These are phyloP conservation scores for Coregonus sp. DNA, from an alignment of 2,797 vertebrate genomes.

Conservation along the genomic window DNA sequence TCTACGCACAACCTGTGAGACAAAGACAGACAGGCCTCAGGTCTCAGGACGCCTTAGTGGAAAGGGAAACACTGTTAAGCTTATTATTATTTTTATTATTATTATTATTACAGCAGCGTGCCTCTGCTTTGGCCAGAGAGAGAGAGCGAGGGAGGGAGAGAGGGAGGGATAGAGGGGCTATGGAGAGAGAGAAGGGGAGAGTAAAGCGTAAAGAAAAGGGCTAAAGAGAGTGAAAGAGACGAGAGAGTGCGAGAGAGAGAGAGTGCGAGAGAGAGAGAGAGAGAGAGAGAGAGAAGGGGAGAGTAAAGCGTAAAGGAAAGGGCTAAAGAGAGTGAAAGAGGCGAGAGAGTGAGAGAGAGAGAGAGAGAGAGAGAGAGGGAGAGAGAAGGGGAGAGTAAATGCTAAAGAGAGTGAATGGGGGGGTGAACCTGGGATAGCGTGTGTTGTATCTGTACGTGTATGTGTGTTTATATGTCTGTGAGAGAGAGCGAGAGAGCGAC, in stretches of 20 bases:
- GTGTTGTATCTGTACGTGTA: conserved; percentile 31
- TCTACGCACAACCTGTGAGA: too few species aligned
- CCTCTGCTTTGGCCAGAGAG: conserved; percentile 8
- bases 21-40: too few species aligned
- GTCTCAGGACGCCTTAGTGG: too few species aligned
- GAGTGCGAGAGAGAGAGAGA: background rate
- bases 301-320: too few species aligned
- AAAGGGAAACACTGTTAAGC: too few species aligned
- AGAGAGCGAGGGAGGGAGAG: background rate
- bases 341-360: too few species aligned
- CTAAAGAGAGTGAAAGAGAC: too few species aligned
- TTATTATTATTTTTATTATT: conserved; percentile 9
- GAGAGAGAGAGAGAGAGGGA: background rate
- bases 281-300: background rate
- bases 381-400: background rate
- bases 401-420: too few species aligned
- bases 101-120: conserved; percentile 47
- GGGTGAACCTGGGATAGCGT: conserved; percentile 35
- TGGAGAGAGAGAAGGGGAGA: background rate
- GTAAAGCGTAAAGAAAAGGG: too few species aligned
- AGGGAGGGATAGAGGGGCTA: background rate
- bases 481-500: background rate
- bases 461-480: conserved; percentile 24
- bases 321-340: too few species aligned
- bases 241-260: too few species aligned